phyloP scores from a whole-genome alignment of 2,888 invertebrate species.

The Chironomus tentans region DNA sequence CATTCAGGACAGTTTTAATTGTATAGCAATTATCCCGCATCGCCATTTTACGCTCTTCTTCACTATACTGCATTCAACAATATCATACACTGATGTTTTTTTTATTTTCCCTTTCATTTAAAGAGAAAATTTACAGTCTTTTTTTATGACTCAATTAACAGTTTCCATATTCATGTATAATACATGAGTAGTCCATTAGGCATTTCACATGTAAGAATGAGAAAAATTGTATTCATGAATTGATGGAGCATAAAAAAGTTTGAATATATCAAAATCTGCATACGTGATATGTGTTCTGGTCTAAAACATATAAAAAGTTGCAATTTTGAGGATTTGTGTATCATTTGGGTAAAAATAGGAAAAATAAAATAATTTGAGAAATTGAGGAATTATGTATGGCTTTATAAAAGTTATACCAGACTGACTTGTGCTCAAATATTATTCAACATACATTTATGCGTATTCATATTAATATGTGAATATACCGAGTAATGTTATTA shows the following conservation, averaged over 20 bases:
- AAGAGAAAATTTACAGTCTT: neutral
- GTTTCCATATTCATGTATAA: neutral
- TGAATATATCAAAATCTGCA: neutral
- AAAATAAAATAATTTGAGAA: no score
- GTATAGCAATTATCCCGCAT: constrained; percentile 1
- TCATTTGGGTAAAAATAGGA: no score
- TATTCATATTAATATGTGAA: no score
- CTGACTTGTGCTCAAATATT: no score
- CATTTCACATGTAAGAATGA: neutral
- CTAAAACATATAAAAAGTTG: no score
- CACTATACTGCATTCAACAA: neutral
- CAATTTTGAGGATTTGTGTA: no score
- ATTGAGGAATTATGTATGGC: no score
- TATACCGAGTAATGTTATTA: no score
- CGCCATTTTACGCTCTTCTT: neutral
- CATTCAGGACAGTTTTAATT: constrained; percentile 8
- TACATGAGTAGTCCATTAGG: constrained; percentile 9
- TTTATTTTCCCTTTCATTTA: neutral
- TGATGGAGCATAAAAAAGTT: neutral
- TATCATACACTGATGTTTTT: neutral
- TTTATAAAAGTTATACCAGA: no score
- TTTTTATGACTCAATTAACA: constrained; percentile 13
- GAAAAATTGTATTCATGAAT: neutral
- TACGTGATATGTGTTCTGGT: neutral
- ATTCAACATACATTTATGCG: no score